phyloP scores from a whole-genome alignment of 2,888 invertebrate species.

The Hemaris fuciformis region DNA sequence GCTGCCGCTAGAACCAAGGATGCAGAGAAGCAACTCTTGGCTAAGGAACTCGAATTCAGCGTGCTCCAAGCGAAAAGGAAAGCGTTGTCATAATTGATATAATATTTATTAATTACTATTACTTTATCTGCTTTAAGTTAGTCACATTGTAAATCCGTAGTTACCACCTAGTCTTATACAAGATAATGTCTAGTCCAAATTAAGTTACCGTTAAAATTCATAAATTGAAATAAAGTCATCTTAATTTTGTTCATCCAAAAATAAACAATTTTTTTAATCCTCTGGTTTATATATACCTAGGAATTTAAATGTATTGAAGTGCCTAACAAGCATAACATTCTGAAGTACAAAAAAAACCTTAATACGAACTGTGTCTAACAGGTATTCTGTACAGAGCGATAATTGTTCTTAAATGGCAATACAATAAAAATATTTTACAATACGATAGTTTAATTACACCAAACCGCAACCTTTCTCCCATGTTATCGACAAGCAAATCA shows the following conservation, averaged over 20 bases:
- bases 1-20: conserved; percentile 53
- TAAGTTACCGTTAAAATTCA: conserved; percentile 28
- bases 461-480: conserved; percentile 29
- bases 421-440: conserved; percentile 19
- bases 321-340: neutral
- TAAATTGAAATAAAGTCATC: neutral
- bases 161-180: conserved; percentile 21
- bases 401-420: conserved; percentile 19
- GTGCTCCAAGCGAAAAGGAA: conserved; percentile 16
- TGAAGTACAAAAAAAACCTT: neutral
- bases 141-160: neutral
- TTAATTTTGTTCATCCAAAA: neutral
- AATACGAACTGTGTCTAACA: neutral
- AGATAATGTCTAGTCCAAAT: conserved; percentile 35
- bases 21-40: conserved; percentile 49
- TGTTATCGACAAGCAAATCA: conserved; percentile 21
- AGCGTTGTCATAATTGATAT: neutral
- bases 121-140: neutral
- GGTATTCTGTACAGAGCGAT: conserved; percentile 17
- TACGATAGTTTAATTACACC: conserved; percentile 14
- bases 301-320: neutral
- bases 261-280: neutral
- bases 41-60: conserved; percentile 51
- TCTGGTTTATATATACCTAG: neutral
- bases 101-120: neutral